Conservation (phyloP, 2,888 invertebrate species). For the Hymenopus coronatus region DNA sequence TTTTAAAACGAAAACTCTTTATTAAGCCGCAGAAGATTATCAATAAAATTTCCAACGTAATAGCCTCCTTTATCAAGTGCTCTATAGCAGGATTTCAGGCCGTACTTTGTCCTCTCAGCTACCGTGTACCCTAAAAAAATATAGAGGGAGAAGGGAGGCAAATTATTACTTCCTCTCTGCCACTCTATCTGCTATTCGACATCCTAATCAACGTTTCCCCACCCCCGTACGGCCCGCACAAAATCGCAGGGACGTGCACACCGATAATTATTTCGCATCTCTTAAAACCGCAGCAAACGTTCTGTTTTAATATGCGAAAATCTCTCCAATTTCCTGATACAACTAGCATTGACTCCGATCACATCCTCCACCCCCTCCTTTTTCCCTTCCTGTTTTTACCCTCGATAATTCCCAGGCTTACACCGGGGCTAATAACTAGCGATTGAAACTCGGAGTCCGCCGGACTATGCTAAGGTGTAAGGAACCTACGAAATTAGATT, state of each 20-base stretch:
- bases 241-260: background rate
- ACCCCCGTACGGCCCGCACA: background rate
- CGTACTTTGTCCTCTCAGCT: background rate
- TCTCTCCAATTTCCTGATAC: background rate
- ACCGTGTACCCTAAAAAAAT: background rate
- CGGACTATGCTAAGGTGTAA: background rate
- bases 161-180: background rate
- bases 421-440: background rate
- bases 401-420: background rate
- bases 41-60: background rate
- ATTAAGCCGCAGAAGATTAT: background rate
- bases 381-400: background rate
- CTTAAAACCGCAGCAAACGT: background rate
- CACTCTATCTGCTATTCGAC: background rate
- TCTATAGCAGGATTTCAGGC: background rate
- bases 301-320: background rate
- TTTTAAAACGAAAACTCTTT: background rate
- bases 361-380: background rate
- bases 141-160: background rate
- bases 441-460: background rate
- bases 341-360: background rate
- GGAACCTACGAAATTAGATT: background rate
- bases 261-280: background rate
- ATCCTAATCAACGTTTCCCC: background rate
- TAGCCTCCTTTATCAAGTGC: background rate